phyloP scores from a whole-genome alignment of 2,113 vertebrate species.

The Callithrix jacchus region DNA sequence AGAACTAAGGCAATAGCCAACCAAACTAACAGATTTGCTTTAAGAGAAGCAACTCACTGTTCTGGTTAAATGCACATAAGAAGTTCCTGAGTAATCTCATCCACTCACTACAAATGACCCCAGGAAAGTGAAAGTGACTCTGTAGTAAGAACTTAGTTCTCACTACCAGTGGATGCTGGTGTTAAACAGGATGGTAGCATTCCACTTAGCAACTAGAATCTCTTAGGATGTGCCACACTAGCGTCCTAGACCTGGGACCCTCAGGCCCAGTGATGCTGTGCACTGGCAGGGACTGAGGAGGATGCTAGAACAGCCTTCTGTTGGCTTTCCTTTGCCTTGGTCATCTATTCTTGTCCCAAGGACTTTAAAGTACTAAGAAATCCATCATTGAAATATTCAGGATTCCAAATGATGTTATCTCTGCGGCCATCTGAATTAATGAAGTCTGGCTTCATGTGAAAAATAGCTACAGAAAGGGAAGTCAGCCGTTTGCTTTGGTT shows the following conservation, averaged over 20 bases:
- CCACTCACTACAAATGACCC: not conserved
- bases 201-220: not conserved
- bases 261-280: not conserved
- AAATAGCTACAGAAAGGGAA: not conserved
- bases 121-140: not conserved
- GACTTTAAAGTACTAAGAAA: constrained; percentile 17
- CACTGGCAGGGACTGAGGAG: rapidly evolving
- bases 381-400: constrained; percentile 40
- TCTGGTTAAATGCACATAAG: not conserved
- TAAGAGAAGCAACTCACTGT: not conserved
- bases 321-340: not conserved
- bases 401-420: constrained; percentile 28
- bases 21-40: not conserved
- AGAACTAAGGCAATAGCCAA: not conserved
- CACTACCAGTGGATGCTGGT: too few relatives aligned
- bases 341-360: not conserved
- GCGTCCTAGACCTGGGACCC: not conserved
- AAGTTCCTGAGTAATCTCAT: not conserved
- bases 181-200: not conserved
- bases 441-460: not conserved
- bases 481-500: constrained; percentile 2
- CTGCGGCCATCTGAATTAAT: constrained; percentile 41
- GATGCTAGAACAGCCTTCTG: not conserved
- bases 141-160: not conserved
- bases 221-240: too few relatives aligned